Evolutionary conservation across 2,888 invertebrate species (phyloP).

Genomic region (Cryptocephalus moraei): DNA sequence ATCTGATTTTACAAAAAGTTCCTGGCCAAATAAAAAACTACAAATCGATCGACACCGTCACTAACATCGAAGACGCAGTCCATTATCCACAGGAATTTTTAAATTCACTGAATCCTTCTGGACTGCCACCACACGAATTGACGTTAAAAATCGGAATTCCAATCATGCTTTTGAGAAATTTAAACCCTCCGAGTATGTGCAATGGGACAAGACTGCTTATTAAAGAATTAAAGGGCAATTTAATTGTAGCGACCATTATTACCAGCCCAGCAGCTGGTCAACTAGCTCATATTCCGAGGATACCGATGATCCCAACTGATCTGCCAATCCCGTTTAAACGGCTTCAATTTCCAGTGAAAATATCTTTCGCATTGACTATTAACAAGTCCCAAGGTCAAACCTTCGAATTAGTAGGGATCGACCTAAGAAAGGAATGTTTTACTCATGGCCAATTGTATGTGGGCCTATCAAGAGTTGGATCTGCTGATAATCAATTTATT

Average conservation of each 20-base stretch:
- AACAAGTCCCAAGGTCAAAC: conserved; percentile 25
- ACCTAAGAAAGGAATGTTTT: not conserved
- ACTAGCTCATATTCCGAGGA: not conserved
- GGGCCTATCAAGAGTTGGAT: not conserved
- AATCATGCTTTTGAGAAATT: not conserved
- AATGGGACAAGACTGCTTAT: conserved; percentile 18
- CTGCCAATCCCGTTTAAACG: conserved; percentile 10
- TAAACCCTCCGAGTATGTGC: conserved; percentile 8
- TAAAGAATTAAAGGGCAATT: conserved; percentile 19
- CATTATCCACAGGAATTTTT: conserved; percentile 6
- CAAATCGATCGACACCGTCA: not conserved
- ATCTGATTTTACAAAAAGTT: not conserved
- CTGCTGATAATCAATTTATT: not conserved
- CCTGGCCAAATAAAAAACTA: not conserved
- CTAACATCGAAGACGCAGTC: not conserved
- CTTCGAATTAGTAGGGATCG: conserved; percentile 4
- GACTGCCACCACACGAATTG: not conserved
- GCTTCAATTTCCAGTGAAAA: conserved; percentile 8
- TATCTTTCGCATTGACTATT: conserved; percentile 20
- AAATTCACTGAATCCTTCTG: not conserved
- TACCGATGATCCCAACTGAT: too few relatives aligned
- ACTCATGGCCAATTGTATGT: not conserved
- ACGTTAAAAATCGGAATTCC: not conserved
- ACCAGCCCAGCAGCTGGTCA: not conserved
- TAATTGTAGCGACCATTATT: conserved; percentile 20